Base-by-base conservation (phyloP, 2,888 invertebrate genomes). In the Aproaerema taeniolella region DNA sequence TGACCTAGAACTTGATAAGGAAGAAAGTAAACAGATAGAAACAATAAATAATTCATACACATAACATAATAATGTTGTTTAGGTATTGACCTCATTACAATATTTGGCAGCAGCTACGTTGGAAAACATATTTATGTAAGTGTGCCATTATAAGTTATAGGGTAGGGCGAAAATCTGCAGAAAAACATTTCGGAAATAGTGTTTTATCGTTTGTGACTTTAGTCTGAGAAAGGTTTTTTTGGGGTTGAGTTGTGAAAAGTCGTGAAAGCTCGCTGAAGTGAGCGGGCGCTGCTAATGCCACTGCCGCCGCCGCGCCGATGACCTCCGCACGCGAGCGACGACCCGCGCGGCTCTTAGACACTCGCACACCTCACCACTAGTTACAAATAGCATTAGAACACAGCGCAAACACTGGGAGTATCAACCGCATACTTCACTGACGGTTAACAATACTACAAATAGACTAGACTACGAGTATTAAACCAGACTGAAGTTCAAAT, bases 1-100 rank as follows among this genome's bases (percentile, higher is more conserved):
- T 80, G 75, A 81, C 81, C 82, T 61, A 81, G 57, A 76, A 77
- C 68, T 46, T 46, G 80, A 77, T 83, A 82, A 71, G 67, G 58
- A 71, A 66, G 79, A 81, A 82, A 81, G 77, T 77, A 80, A 81
- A 85, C 68, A 72, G 53, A 55, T 58, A 56, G 52, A 66, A 52
- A 53, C 59, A 68, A 80, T 76, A 68, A 75, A 79, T 82, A 67
- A 79, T 74, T 71, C 65, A 77, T 72, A 50, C 52, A 62, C 67
- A 54, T 7, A 7, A 16, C 17, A 37, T 36, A 14, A 26, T 63
- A 64, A 70, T 65, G 62, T 72, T 78, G 71, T 74, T 79, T 69
- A 73, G 71, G 67, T 76, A 76, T 71, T 79, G 77, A 80, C 79
- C 78, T 59, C 59, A 65, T 69, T 74, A 61, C 50, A 53, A 20